These are phyloP conservation scores for Chironomus riparius DNA, from an alignment of 2,888 invertebrate genomes.

Conservation along the genomic window DNA sequence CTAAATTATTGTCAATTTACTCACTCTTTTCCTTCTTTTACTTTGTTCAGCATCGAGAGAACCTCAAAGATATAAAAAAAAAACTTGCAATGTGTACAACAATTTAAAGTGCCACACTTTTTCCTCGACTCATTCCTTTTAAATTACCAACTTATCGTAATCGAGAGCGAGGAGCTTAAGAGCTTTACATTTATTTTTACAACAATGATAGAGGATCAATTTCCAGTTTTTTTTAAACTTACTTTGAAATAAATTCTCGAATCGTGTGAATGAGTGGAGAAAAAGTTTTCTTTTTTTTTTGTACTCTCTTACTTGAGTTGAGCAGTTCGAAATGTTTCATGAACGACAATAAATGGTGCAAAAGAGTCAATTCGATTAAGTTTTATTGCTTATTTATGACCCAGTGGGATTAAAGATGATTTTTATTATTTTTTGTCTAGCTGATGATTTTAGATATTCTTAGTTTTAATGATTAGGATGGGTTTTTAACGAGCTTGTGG, in stretches of 20 bases:
- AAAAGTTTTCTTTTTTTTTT: background rate
- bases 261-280: background rate
- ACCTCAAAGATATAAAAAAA: background rate
- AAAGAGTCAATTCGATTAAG: background rate
- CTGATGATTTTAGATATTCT: background rate
- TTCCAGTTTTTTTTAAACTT: background rate
- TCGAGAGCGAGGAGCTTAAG: background rate
- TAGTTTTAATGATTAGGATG: too few relatives aligned
- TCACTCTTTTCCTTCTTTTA: background rate
- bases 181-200: constrained; percentile 1
- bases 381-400: background rate
- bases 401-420: background rate
- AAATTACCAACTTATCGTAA: constrained; percentile 13
- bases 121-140: background rate
- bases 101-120: constrained; percentile 19
- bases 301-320: background rate
- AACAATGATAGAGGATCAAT: constrained; percentile 25
- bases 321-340: background rate
- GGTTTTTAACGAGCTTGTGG: too few relatives aligned
- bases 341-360: background rate
- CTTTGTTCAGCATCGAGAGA: background rate
- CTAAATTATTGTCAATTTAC: constrained; percentile 4
- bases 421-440: background rate
- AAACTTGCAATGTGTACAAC: background rate
- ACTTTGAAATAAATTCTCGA: background rate